Percentiles rank a stretch among this genome's conserved stretches.
phyloP scores from a whole-genome alignment of 2,113 vertebrate genomes.

The Geococcyx californianus region DNA sequence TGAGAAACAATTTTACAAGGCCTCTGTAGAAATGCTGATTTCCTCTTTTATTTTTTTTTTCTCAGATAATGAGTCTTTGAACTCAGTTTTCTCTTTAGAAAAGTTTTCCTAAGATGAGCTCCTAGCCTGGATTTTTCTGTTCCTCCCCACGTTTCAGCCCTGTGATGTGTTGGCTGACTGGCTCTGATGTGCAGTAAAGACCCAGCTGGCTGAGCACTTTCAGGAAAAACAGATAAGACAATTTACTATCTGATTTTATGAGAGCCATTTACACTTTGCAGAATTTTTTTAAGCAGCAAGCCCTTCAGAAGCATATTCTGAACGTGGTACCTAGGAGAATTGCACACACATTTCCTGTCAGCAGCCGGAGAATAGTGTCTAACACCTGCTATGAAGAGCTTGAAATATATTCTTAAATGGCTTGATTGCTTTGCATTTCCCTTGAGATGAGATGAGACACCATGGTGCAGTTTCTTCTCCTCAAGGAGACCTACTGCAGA shows the following conservation, averaged over 20 bases:
- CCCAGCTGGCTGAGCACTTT: conserved; percentile 22
- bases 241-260: conserved; percentile 47
- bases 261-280: conserved; percentile 33
- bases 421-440: conserved; percentile 61
- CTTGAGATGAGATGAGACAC: conserved; percentile 1
- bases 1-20: neutral
- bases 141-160: neutral
- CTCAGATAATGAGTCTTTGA: neutral
- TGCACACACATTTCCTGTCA: conserved; percentile 60
- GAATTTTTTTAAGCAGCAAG: conserved; percentile 29
- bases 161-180: neutral
- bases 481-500: neutral
- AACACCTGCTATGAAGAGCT: conserved; percentile 53
- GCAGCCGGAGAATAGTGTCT: conserved; percentile 19
- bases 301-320: conserved; percentile 6
- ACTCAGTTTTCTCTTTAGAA: neutral
- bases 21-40: neutral
- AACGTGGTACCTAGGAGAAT: conserved; percentile 6
- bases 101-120: neutral
- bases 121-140: neutral
- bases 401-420: conserved; percentile 61
- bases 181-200: neutral
- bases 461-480: neutral
- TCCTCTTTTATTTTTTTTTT: neutral
- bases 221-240: conserved; percentile 55